Evolutionary conservation across 2,888 invertebrate species (phyloP), one percentile per base, ranked within the genome.

Genomic region (Eueremaeus valkanovi): DNA sequence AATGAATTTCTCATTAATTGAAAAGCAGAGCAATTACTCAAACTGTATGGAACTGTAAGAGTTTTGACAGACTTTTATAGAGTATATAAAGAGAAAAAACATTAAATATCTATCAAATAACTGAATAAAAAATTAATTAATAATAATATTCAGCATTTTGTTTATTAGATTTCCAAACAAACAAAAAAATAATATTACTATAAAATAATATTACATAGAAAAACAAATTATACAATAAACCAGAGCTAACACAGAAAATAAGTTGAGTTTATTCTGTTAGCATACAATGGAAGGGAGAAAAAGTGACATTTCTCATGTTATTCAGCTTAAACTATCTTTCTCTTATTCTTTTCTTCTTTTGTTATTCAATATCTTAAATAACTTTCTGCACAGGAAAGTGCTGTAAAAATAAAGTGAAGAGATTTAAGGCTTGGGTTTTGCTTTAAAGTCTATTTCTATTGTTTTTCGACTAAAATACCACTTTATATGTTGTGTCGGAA

Each of bases 291-390:
- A 36, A 36, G 11, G 11, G 11, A 8, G 36, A 8, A 36, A 36
- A 36, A 36, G 11, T 36, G 36, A 8, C 36, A 36, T 36, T 36
- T 36, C 36, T 36, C 36, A 36, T 36, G 36, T 36, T 8, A 8
- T 36, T 36, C 36, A 36, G 5, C 6, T 36, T 36, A 8, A 11
- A 49, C 45, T 49, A 8, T 51, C n/a, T 51, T n/a, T 51, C 21
- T 21, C n/a, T n/a, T 51, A 21, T 51, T 21, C n/a, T n/a, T 51
- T 51, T 21, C 24, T 51, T 51, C 51, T 51, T n/a, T 21, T 51
- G 51, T 51, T 51, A 51, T 51, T 51, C 51, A 51, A 51, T 51
- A 51, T 45, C 51, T 51, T 51, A 51, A 51, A 51, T 51, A 51
- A 51, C 51, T 21, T 51, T 51, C 24, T n/a, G 24, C n/a, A 36